phyloP scores from a whole-genome alignment of 2,113 vertebrate species.

The Austrofundulus limnaeus region DNA sequence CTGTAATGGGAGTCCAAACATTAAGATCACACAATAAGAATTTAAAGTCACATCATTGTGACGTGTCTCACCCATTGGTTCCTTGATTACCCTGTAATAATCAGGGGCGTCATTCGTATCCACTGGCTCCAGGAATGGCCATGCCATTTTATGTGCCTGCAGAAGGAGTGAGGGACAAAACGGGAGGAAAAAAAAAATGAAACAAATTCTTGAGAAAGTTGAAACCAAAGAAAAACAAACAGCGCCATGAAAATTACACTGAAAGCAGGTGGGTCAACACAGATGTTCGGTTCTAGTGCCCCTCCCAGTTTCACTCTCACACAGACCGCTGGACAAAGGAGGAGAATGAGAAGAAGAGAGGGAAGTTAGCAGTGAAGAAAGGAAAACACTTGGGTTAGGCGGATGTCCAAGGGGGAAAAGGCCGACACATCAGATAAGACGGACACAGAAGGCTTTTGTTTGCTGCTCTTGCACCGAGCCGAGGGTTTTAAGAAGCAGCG shows the following conservation, averaged over 20 bases:
- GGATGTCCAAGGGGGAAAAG: slow-evolving; percentile 59
- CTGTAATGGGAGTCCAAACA: background rate
- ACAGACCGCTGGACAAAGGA: slow-evolving; percentile 4
- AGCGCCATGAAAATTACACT: slow-evolving; percentile 53
- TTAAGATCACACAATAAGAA: too few relatives aligned
- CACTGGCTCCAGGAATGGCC: slow-evolving; percentile 91
- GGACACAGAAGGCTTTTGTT: slow-evolving; percentile 67
- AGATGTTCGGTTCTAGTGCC: slow-evolving; percentile 52
- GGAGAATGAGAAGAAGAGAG: slow-evolving; percentile 28
- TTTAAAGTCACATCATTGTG: background rate
- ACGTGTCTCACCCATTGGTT: slow-evolving; percentile 92
- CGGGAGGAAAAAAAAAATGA: slow-evolving; percentile 3
- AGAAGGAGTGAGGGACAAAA: slow-evolving; percentile 17
- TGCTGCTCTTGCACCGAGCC: slow-evolving; percentile 39
- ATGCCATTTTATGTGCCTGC: slow-evolving; percentile 98
- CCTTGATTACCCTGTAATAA: slow-evolving; percentile 98
- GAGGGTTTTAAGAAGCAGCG: slow-evolving; percentile 13
- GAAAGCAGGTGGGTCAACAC: slow-evolving; percentile 75
- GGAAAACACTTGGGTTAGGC: slow-evolving; percentile 39
- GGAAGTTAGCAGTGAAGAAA: slow-evolving; percentile 6
- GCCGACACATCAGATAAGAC: slow-evolving; percentile 66
- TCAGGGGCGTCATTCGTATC: slow-evolving; percentile 96
- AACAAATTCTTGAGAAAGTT: slow-evolving; percentile 48
- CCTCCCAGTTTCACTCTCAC: slow-evolving; percentile 9
- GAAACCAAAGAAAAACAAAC: slow-evolving; percentile 63